Percentiles rank a stretch among this genome's conserved stretches.
phyloP scores from a whole-genome alignment of 2,888 invertebrate species.

The Peribatodes rhomboidaria region DNA sequence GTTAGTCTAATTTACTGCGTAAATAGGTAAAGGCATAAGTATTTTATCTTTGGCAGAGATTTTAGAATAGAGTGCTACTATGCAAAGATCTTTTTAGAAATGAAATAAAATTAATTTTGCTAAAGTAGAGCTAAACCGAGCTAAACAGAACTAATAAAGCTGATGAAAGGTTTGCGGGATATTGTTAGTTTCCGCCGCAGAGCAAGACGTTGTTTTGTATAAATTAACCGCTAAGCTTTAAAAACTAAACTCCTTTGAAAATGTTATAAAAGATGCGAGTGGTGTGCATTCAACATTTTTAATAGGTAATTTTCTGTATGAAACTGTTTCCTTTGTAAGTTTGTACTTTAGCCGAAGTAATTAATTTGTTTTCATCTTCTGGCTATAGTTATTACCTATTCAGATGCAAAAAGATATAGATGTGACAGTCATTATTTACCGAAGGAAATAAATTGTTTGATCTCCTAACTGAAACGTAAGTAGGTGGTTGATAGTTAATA shows the following conservation, averaged over 20 bases:
- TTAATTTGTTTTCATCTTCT: slow-evolving; percentile 36
- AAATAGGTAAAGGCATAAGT: neutral
- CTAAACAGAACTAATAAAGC: slow-evolving; percentile 29
- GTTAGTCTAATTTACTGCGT: neutral
- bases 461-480: slow-evolving; percentile 68
- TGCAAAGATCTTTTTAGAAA: neutral
- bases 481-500: slow-evolving; percentile 85
- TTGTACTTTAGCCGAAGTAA: slow-evolving; percentile 45
- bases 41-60: neutral
- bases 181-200: slow-evolving; percentile 40
- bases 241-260: slow-evolving; percentile 76
- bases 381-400: neutral
- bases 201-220: slow-evolving; percentile 59
- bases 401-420: neutral
- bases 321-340: slow-evolving; percentile 64
- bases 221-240: slow-evolving; percentile 74
- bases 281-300: slow-evolving; percentile 66
- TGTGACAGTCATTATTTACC: slow-evolving; percentile 16
- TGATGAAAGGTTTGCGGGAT: slow-evolving; percentile 34
- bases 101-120: slow-evolving; percentile 20
- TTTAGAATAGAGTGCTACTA: neutral
- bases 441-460: slow-evolving; percentile 64
- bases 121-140: slow-evolving; percentile 6
- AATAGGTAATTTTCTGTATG: slow-evolving; percentile 63
- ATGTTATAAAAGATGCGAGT: slow-evolving; percentile 65